Percentiles rank a stretch among this genome's conserved stretches.
phyloP scores from a whole-genome alignment of 2,113 vertebrate species.

The Cebidichthys violaceus region DNA sequence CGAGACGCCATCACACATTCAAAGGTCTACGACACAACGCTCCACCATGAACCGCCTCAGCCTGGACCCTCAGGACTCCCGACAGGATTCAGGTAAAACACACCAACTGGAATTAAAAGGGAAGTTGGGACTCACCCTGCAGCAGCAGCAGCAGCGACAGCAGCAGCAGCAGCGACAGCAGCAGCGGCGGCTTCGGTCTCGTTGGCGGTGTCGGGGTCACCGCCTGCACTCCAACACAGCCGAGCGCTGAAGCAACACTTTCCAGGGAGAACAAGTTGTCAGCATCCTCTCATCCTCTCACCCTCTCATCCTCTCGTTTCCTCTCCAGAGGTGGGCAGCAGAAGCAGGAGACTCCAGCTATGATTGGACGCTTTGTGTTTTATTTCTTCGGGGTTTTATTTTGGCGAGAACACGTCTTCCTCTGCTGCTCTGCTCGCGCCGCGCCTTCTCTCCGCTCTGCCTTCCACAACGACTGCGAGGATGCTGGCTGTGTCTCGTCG shows the following conservation, averaged over 20 bases:
- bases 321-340: not conserved
- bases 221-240: slow-evolving; percentile 20
- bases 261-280: slow-evolving; percentile 53
- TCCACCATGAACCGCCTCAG: slow-evolving; percentile 20
- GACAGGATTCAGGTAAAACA: not conserved
- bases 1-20: slow-evolving; percentile 34
- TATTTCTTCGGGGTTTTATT: slow-evolving; percentile 29
- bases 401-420: slow-evolving; percentile 17
- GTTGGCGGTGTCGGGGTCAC: slow-evolving; percentile 28
- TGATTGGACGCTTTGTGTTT: slow-evolving; percentile 2
- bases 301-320: not conserved
- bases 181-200: not conserved
- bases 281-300: slow-evolving; percentile 14
- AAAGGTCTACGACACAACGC: slow-evolving; percentile 23
- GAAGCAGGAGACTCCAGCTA: slow-evolving; percentile 9
- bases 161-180: no score
- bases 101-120: not conserved
- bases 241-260: slow-evolving; percentile 47
- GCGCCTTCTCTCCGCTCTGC: slow-evolving; percentile 57
- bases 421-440: slow-evolving; percentile 33
- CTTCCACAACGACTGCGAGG: slow-evolving; percentile 54
- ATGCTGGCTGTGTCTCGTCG: slow-evolving; percentile 71
- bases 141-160: no score
- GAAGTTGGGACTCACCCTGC: slow-evolving; percentile 64
- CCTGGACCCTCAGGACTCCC: not conserved